Evolutionary conservation across 35 echinoderm and acorn worm genomes (phyloP).

Genomic region (Amphiura filiformis): DNA sequence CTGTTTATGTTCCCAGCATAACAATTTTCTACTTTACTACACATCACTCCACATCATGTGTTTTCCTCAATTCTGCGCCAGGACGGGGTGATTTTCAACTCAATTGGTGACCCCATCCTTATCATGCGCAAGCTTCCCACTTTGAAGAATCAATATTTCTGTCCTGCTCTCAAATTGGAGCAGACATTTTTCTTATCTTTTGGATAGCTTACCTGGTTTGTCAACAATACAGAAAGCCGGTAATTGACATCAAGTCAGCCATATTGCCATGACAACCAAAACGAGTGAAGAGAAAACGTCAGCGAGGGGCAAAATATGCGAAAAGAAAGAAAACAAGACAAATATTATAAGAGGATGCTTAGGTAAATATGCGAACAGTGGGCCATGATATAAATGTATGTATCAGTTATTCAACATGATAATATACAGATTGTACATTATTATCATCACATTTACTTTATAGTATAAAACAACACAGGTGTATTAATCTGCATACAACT

Average conservation of each 20-base stretch:
- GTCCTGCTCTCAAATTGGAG: not conserved
- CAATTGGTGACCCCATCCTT: not conserved
- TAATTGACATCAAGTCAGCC: not conserved
- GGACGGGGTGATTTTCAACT: constrained; percentile 1
- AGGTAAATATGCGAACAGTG: not conserved
- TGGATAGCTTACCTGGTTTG: not conserved
- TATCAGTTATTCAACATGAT: too few species aligned
- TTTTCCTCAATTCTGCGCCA: not conserved
- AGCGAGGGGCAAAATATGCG: not conserved
- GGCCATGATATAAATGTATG: too few species aligned
- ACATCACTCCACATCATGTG: not conserved
- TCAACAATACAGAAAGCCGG: not conserved
- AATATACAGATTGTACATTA: too few species aligned
- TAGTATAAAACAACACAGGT: too few species aligned
- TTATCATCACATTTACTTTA: too few species aligned
- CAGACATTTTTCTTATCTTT: not conserved
- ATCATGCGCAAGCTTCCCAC: not conserved
- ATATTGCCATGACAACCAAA: not conserved
- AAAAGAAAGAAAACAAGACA: constrained; percentile 1
- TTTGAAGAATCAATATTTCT: constrained; percentile 4
- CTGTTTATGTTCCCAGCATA: too few species aligned
- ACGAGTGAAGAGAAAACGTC: not conserved
- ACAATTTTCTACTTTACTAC: not conserved
- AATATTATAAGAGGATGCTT: not conserved
- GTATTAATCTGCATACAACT: too few species aligned